Base-by-base conservation (phyloP, 1,140 invertebrate genomes). In the Holotrichia oblita region DNA sequence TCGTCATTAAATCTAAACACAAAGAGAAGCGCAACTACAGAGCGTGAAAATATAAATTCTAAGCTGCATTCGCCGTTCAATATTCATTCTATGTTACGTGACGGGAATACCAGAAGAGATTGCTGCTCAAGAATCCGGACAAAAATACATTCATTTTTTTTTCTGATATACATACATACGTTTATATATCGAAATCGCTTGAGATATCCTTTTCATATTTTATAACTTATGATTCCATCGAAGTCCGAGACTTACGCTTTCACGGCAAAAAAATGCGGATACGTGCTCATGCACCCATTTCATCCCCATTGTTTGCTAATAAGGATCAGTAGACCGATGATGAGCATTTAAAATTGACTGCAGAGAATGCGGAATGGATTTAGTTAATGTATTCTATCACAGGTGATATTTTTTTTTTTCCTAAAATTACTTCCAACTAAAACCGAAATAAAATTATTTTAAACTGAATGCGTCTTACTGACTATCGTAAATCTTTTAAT, bases 11-110 rank as follows among this genome's bases (percentile, higher is more conserved):
- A 69, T 34, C 61, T 9, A 14, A 27, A 69, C 17, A 69, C 61
- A 34, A 69, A 22, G 61, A 24, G 22, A 10, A 20, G 20, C 22
- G 22, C 61, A 20, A 20, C 10, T 34, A 12, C 61, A 20, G 27
- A 69, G 22, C 22, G 61, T 69, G 61, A 69, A 69, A 69, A 69
- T 27, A 69, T 69, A 69, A 69, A 69, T 69, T 69, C 61, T 69
- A 2, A 10, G 22, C 61, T 10, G 61, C 3, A 22, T 12, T 55
- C 12, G 17, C 22, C 61, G 61, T 27, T 22, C 22, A 69, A 22
- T 22, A 22, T 27, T 69, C 61, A 20, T 69, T 24, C 61, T 27
- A 20, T 22, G 61, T 24, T 69, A 69, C 61, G 61, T 69, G 61
- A 69, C 20, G 61, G 22, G 61, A 69, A 69, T 69, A 69, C 14